These are phyloP conservation scores for Cheilosia vernalis DNA, from an alignment of 2,888 invertebrate genomes.

Conservation along the genomic window DNA sequence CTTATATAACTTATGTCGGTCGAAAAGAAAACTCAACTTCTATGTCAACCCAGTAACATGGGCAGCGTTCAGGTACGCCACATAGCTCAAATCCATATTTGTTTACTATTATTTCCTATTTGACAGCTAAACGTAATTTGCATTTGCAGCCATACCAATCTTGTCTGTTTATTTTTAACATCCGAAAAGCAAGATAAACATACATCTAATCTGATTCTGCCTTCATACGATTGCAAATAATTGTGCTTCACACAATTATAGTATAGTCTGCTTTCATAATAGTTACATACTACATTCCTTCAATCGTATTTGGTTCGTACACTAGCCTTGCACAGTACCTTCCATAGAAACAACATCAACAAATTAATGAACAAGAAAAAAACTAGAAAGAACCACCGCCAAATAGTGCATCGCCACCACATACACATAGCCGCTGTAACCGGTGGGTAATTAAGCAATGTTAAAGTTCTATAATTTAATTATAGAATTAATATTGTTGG, in stretches of 20 bases:
- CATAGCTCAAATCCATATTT: background rate
- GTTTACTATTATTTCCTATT: constrained; percentile 1
- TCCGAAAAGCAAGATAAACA: background rate
- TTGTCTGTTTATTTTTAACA: constrained; percentile 1
- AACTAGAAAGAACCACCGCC: constrained; percentile 19
- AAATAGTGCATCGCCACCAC: background rate
- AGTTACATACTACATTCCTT: background rate
- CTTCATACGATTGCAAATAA: background rate
- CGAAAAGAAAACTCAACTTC: no score
- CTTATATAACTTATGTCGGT: no score
- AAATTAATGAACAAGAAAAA: constrained; percentile 7
- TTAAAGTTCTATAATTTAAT: constrained; percentile 67
- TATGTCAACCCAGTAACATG: background rate
- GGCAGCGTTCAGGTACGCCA: background rate
- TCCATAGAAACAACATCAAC: background rate
- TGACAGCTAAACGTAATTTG: constrained; percentile 11
- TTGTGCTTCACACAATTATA: background rate
- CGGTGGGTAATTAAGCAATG: constrained; percentile 25
- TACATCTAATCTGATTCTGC: background rate
- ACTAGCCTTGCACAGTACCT: background rate
- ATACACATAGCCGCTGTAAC: background rate
- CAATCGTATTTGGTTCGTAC: background rate
- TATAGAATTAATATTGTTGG: constrained; percentile 52
- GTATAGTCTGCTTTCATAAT: background rate
- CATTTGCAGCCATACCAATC: no score